Evolutionary conservation across 2,113 vertebrate species (phyloP).

Genomic region (Laterallus jamaicensis): DNA sequence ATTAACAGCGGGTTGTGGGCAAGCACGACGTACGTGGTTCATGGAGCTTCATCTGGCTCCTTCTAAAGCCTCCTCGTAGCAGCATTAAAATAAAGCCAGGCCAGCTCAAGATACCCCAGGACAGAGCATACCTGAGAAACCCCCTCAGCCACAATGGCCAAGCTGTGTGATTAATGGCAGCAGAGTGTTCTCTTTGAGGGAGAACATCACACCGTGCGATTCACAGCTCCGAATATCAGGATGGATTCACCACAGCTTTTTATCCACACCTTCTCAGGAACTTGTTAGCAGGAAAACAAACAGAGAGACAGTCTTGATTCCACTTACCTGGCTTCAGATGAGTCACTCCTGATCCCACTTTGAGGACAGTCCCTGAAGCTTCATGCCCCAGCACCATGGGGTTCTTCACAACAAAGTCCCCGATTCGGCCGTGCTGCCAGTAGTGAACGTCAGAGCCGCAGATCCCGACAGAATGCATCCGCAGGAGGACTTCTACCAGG

Average conservation of each 20-base stretch:
- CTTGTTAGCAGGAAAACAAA: not conserved
- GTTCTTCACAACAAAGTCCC: conserved; percentile 84
- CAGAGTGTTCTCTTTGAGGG: not conserved
- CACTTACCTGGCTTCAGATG: conserved; percentile 78
- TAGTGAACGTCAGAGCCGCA: conserved; percentile 96
- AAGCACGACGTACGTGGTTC: not conserved
- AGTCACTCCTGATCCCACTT: conserved; percentile 85
- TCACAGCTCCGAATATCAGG: not conserved
- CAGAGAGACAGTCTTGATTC: not conserved
- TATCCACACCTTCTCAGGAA: not conserved
- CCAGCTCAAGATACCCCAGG: not conserved
- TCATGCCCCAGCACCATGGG: conserved; percentile 96
- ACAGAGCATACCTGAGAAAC: not conserved
- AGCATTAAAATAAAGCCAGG: not conserved
- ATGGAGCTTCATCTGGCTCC: not conserved
- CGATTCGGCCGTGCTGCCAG: conserved; percentile 91
- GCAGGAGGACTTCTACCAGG: conserved; percentile 87
- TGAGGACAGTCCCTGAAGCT: conserved; percentile 86
- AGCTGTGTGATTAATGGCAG: not conserved
- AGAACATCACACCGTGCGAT: not conserved
- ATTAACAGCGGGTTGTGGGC: not conserved
- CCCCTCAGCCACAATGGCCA: not conserved
- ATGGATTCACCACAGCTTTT: not conserved
- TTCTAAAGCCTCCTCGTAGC: not conserved
- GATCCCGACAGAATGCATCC: conserved; percentile 97